Evolutionary conservation across 2,888 invertebrate species (phyloP), one percentile per base, ranked within the genome.

Genomic region (Ligdia adustata): DNA sequence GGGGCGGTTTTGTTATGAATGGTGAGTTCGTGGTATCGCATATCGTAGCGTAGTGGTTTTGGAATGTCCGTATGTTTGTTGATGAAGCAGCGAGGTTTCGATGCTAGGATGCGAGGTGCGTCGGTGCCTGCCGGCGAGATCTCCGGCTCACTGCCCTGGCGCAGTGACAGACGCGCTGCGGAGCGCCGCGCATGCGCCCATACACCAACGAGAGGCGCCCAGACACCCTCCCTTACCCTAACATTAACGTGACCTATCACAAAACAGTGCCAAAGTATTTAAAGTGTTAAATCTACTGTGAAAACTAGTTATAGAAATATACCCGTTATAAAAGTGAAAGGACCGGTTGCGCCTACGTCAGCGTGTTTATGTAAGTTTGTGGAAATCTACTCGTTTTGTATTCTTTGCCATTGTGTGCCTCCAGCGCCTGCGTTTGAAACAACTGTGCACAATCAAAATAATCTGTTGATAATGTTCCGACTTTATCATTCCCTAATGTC

Each of bases 111-210:
- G 50, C 57, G 64, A 61, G 57, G 65, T 50, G 52, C 54, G 52
- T 52, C 55, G 34, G 46, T 47, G 31, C 40, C 47, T 40, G 47
- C 7, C 31, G 31, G 40, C 12, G 47, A 47, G 47, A 47, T 47
- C 47, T 41, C 47, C 9, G 11, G 40, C 9, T 5, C 27, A 15
- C 9, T 13, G 35, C 26, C 9, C 34, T 1, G 14, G 4, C 11
- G 28, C 76, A 85, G 85, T 86, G 68, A 82, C 75, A 81, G 75
- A 72, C 78, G 81, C 75, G 83, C 78, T 62, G 72, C 69, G 67
- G 78, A 79, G 80, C 81, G 80, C 77, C 69, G 79, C 81, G 86
- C 86, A 74, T 84, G 88, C 86, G 82, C 75, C 27, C 41, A 27
- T 7, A 39, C 50, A 60, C 57, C 58, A 52, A 49, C 60, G 60